Percentiles rank a stretch among this genome's conserved stretches.
These are phyloP conservation scores for Microvelia longipes DNA, from an alignment of 1,140 invertebrate genomes.

Conservation along the genomic window DNA sequence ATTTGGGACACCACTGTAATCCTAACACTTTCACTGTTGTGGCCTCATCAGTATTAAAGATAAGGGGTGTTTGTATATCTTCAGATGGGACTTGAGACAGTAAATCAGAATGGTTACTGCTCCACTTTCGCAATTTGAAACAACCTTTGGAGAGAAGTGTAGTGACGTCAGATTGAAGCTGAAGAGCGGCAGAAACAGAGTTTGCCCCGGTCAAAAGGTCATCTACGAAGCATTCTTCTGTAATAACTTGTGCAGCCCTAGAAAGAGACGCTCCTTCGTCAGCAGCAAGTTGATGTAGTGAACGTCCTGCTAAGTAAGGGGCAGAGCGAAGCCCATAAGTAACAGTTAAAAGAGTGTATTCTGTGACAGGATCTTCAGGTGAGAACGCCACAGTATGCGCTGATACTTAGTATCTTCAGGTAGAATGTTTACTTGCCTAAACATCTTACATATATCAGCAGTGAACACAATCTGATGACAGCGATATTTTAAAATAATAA, in stretches of 20 bases:
- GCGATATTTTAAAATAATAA: too few relatives aligned
- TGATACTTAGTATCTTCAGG: too few relatives aligned
- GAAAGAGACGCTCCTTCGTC: slow-evolving; percentile 22
- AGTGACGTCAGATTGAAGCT: slow-evolving; percentile 14
- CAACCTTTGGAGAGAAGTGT: slow-evolving; percentile 11
- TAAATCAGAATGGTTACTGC: slow-evolving; percentile 2
- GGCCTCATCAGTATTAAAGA: neutral
- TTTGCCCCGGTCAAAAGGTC: slow-evolving; percentile 29
- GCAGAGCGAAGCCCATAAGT: too few relatives aligned
- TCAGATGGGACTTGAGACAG: neutral
- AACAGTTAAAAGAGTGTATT: slow-evolving; percentile 25
- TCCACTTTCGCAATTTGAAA: slow-evolving; percentile 18
- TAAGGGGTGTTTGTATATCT: neutral
- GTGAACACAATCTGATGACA: too few relatives aligned
- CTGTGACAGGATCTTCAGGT: slow-evolving; percentile 11
- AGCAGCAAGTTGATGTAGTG: slow-evolving; percentile 23
- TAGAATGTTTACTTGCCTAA: too few relatives aligned
- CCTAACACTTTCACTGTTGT: neutral
- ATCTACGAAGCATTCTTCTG: slow-evolving; percentile 32
- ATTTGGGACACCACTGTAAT: neutral
- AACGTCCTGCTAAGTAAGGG: slow-evolving; percentile 25
- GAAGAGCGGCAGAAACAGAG: slow-evolving; percentile 13
- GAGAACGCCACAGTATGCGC: slow-evolving; percentile 20
- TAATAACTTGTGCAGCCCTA: slow-evolving; percentile 20
- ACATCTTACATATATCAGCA: too few relatives aligned